Evolutionary conservation across 23 tunicate genomes (phyloP).

Genomic region (Clavelina lepadiformis): DNA sequence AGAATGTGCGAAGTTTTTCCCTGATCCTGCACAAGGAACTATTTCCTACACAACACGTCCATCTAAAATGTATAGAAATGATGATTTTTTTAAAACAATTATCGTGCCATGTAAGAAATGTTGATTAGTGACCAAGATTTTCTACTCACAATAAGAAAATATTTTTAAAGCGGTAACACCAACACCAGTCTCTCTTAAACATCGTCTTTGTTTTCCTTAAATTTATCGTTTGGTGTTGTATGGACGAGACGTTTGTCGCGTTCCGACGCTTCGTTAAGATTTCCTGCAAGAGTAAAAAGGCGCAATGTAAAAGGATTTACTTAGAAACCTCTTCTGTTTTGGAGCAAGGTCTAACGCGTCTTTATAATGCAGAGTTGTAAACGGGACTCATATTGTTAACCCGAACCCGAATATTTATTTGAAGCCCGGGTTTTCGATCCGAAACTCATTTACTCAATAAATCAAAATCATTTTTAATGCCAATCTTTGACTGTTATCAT

Average conservation of each 20-base stretch:
- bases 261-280: constrained; percentile 34
- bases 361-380: too few species aligned
- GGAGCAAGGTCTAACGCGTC: too few species aligned
- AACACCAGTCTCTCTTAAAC: background rate
- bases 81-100: too few species aligned
- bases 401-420: too few species aligned
- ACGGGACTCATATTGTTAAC: too few species aligned
- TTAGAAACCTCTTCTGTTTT: too few species aligned
- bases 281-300: too few species aligned
- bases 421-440: too few species aligned
- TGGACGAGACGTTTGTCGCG: constrained; percentile 21
- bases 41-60: constrained; percentile 72
- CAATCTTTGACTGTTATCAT: too few species aligned
- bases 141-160: constrained; percentile 19
- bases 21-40: constrained; percentile 42
- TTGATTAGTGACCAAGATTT: background rate
- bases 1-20: constrained; percentile 30
- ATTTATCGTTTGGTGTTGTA: background rate
- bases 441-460: too few species aligned
- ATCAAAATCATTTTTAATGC: too few species aligned
- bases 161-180: constrained; percentile 12
- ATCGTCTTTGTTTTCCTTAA: background rate
- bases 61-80: constrained; percentile 36
- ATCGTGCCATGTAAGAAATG: background rate
- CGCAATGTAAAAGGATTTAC: too few species aligned